Conservation (phyloP, 2,888 invertebrate genomes). For the Habrosyne pyritoides region DNA sequence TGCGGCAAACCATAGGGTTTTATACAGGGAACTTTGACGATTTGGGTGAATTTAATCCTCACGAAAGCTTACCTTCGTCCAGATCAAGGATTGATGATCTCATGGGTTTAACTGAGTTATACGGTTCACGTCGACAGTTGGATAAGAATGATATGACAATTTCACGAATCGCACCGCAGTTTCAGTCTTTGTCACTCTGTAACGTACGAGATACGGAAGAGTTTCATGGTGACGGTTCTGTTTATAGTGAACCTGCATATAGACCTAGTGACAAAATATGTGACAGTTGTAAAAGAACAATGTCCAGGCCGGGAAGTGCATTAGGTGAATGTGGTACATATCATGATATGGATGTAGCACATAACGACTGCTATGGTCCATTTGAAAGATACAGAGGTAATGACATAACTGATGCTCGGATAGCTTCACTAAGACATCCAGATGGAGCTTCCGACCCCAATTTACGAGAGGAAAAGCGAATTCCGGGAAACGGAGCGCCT, state of each 20-base stretch:
- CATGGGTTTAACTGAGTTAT: constrained; percentile 91
- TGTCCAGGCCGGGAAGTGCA: constrained; percentile 87
- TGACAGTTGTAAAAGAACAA: constrained; percentile 89
- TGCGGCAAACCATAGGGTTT: constrained; percentile 81
- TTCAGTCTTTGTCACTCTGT: constrained; percentile 87
- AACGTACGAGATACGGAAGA: constrained; percentile 88
- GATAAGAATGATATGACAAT: constrained; percentile 85
- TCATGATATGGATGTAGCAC: constrained; percentile 80
- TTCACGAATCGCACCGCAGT: constrained; percentile 83
- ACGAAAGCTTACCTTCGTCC: constrained; percentile 75
- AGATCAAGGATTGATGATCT: constrained; percentile 90
- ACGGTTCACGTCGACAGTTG: constrained; percentile 90
- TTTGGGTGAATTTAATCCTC: constrained; percentile 68
- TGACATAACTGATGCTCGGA: constrained; percentile 81
- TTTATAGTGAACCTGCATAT: constrained; percentile 94
- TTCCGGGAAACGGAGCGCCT: constrained; percentile 86
- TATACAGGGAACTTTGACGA: constrained; percentile 81
- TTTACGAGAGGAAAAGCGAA: constrained; percentile 87
- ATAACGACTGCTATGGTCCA: constrained; percentile 82
- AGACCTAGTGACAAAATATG: constrained; percentile 88
- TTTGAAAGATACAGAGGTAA: constrained; percentile 85
- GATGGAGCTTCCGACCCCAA: constrained; percentile 97
- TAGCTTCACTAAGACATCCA: constrained; percentile 92
- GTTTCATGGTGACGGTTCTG: constrained; percentile 89
- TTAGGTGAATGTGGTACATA: constrained; percentile 86